Evolutionary conservation across 1,140 invertebrate genomes (phyloP), one percentile per base, ranked within the genome.

Genomic region (Lasaia peninsularis): DNA sequence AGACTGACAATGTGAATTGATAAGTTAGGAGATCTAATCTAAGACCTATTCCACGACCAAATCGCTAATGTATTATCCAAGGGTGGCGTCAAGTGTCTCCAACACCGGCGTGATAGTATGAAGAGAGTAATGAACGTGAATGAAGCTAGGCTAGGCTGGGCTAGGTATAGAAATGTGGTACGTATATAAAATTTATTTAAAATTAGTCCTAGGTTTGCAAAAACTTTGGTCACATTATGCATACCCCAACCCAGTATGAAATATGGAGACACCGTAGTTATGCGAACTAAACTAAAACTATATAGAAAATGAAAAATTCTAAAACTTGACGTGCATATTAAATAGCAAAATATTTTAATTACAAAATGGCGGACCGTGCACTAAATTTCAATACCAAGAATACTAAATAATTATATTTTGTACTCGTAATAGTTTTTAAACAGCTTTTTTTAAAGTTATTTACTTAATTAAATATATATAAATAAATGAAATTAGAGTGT

Each of bases 271-370:
- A 44, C 11, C 18, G 3, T 11, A 8, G 40, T 20, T 44, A 44
- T 44, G 16, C 9, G 40, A 18, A 44, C 40, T 44, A 44, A 16
- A 44, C 40, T 44, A 44, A 44, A 44, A 44, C 40, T 44, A 44
- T 20, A 44, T 44, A 44, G 40, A 44, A 44, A 18, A 44, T 44
- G 40, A 44, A 18, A 44, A 44, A 44, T 44, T 44, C 40, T 44
- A 18, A 44, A 10, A 44, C 40, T 20, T 1, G 18, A 20, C 14
- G 18, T 18, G 40, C 18, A 44, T 44, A 44, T 44, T 44, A 44
- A 44, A 44, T 5, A 44, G 40, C 40, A 16, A 44, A 44, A 44
- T n/a, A 44, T 44, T 14, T 44, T 44, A 44, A 44, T 44, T 44
- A 44, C 18, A 44, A 44, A 44, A 18, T 6, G 16, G 4, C 8